Conservation (phyloP, 2,797 vertebrate genomes). For the Myripristis murdjan region DNA sequence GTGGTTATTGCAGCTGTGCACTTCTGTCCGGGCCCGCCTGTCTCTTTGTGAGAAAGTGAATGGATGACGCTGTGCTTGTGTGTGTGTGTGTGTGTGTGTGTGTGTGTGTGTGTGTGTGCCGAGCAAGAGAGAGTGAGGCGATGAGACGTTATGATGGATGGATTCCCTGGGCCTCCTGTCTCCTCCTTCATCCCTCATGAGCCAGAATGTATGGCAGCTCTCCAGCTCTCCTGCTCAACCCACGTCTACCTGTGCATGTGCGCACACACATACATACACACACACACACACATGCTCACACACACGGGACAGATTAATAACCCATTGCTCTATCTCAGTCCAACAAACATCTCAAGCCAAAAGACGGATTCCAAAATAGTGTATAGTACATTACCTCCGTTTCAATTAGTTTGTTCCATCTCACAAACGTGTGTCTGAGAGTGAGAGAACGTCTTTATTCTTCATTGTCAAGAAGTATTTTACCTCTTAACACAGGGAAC, state of each 20-base stretch:
- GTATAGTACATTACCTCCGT: no score
- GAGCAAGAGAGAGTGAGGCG: constrained; percentile 4
- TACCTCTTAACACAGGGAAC: constrained; percentile 31
- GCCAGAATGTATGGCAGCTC: constrained; percentile 68
- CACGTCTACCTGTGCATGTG: constrained; percentile 19
- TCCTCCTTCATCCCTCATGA: constrained; percentile 66
- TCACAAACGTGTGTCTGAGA: no score
- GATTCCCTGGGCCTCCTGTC: constrained; percentile 62
- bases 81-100: background rate
- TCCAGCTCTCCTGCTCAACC: constrained; percentile 57
- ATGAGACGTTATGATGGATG: constrained; percentile 72
- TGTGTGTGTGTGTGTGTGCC: constrained; percentile 5
- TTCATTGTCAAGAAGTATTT: constrained; percentile 39
- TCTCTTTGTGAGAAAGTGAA: background rate
- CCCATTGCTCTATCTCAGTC: constrained; percentile 63
- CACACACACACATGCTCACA: constrained; percentile 23
- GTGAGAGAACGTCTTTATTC: no score
- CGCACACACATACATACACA: constrained; percentile 5
- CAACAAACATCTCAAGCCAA: constrained; percentile 57
- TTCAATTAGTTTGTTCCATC: no score
- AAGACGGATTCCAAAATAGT: no score
- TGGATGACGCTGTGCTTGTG: background rate
- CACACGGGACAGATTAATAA: constrained; percentile 43
- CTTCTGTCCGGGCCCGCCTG: constrained; percentile 16
- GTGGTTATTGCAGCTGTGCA: constrained; percentile 32